These are phyloP conservation scores for Poecilia latipinna DNA, from an alignment of 2,113 vertebrate genomes.

Conservation along the genomic window DNA sequence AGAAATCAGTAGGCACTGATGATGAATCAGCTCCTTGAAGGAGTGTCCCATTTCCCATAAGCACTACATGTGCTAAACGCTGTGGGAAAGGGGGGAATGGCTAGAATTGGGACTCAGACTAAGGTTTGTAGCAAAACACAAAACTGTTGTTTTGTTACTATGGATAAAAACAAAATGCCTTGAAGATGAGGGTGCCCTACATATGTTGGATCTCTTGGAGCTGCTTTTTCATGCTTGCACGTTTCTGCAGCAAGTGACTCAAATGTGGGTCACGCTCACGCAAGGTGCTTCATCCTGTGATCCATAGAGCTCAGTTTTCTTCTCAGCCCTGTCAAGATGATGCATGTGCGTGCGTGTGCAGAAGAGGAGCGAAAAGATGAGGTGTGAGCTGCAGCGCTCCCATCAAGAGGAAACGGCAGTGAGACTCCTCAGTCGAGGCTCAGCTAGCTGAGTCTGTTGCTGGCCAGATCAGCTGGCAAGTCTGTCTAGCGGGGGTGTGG, in stretches of 20 bases:
- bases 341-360: slow-evolving; percentile 10
- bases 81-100: too few relatives aligned
- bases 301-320: slow-evolving; percentile 23
- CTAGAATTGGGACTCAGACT: not conserved
- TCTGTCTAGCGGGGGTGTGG: slow-evolving; percentile 84
- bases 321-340: slow-evolving; percentile 25
- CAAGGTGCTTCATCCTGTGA: slow-evolving; percentile 8
- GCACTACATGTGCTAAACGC: too few relatives aligned
- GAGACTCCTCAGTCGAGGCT: slow-evolving; percentile 74
- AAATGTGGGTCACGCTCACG: slow-evolving; percentile 35
- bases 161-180: not conserved
- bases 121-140: not conserved
- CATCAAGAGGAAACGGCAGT: slow-evolving; percentile 31
- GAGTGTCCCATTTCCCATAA: too few relatives aligned
- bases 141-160: not conserved
- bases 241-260: not conserved
- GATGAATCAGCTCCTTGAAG: too few relatives aligned
- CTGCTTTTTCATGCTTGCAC: not conserved
- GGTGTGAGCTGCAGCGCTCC: slow-evolving; percentile 46
- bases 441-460: slow-evolving; percentile 87
- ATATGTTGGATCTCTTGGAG: not conserved
- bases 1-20: not conserved
- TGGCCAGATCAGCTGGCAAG: slow-evolving; percentile 88
- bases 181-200: not conserved
- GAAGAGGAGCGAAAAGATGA: slow-evolving; percentile 8